These are phyloP conservation scores for Megatriorchis doriae DNA, from an alignment of 2,113 vertebrate genomes.

Conservation along the genomic window DNA sequence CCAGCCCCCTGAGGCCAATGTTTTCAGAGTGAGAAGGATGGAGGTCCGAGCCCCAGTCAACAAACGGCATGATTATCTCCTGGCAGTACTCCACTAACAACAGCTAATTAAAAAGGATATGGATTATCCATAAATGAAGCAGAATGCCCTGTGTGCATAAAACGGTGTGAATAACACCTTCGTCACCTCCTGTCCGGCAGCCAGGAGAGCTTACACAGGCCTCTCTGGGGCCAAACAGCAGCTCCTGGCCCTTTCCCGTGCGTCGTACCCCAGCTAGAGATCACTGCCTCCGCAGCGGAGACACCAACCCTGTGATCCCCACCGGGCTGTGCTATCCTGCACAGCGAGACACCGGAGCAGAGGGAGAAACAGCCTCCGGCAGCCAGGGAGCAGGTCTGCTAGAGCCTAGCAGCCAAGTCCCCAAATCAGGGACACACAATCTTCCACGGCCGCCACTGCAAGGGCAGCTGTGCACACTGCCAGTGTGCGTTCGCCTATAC, in stretches of 20 bases:
- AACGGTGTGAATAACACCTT: background rate
- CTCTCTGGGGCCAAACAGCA: background rate
- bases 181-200: background rate
- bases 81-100: background rate
- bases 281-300: background rate
- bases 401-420: background rate
- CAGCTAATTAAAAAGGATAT: background rate
- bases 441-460: accelerated
- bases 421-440: accelerated
- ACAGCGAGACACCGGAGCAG: background rate
- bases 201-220: background rate
- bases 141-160: background rate
- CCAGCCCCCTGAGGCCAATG: accelerated
- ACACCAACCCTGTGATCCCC: background rate
- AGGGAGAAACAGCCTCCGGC: background rate
- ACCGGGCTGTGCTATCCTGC: background rate
- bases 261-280: background rate
- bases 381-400: background rate
- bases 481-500: accelerated
- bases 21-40: background rate
- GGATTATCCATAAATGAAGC: background rate
- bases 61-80: background rate
- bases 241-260: background rate
- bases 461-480: background rate
- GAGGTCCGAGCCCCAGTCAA: background rate